phyloP scores from a whole-genome alignment of 2,888 invertebrate species.

The Parnassius glacialis region DNA sequence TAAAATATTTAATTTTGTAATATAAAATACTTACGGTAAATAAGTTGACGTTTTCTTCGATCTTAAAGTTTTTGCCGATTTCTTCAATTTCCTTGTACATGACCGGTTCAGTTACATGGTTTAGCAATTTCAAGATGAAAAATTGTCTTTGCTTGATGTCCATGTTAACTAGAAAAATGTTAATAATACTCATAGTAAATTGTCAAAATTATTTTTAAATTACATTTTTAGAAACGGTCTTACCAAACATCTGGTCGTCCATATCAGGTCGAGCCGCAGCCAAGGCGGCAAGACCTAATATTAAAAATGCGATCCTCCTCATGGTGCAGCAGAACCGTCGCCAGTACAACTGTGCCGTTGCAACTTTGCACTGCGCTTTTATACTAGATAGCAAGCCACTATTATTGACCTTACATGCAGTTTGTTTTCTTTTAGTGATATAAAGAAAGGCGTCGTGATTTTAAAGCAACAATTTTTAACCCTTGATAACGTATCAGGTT shows the following conservation, averaged over 20 bases:
- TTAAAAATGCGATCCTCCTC: conserved; percentile 54
- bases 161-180: conserved; percentile 48
- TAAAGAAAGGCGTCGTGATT: conserved; percentile 1
- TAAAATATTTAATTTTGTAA: background rate
- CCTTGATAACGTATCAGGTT: conserved; percentile 7
- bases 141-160: conserved; percentile 69
- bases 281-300: conserved; percentile 59
- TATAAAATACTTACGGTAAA: conserved; percentile 51
- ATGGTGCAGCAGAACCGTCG: conserved; percentile 54
- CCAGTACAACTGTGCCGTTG: conserved; percentile 54
- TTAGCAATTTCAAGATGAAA: conserved; percentile 70
- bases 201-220: background rate
- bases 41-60: conserved; percentile 61
- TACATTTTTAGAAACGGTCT: conserved; percentile 31
- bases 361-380: conserved; percentile 39
- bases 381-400: conserved; percentile 35
- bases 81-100: conserved; percentile 72
- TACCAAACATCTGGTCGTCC: conserved; percentile 54
- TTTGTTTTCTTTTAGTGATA: conserved; percentile 26
- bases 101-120: no score
- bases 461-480: conserved; percentile 7
- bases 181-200: no score
- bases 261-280: conserved; percentile 59
- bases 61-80: conserved; percentile 61
- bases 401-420: conserved; percentile 13